These are phyloP conservation scores for Apodemia mormo DNA, from an alignment of 2,888 invertebrate genomes.

Conservation along the genomic window DNA sequence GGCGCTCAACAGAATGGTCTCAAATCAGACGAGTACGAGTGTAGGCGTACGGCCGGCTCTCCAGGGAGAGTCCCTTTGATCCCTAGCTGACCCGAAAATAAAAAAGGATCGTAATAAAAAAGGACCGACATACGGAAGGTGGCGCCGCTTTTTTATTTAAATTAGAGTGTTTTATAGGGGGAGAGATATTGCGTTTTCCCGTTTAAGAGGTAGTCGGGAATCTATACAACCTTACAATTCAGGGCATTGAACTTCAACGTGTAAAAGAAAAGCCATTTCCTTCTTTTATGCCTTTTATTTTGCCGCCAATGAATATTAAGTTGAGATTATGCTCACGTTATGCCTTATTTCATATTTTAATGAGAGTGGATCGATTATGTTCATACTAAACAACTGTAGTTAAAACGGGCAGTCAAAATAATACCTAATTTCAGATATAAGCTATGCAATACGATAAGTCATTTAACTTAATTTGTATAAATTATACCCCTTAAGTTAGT, in stretches of 20 bases:
- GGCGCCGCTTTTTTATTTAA: slow-evolving; percentile 82
- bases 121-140: slow-evolving; percentile 81
- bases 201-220: slow-evolving; percentile 66
- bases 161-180: slow-evolving; percentile 81
- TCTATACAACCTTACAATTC: slow-evolving; percentile 28
- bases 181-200: slow-evolving; percentile 79
- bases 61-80: slow-evolving; percentile 79
- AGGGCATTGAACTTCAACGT: slow-evolving; percentile 28
- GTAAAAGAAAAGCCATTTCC: slow-evolving; percentile 12
- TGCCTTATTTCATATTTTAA: not conserved
- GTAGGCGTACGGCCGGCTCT: slow-evolving; percentile 52
- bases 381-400: not conserved
- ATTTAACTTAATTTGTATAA: no score
- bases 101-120: slow-evolving; percentile 81
- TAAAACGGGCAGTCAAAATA: not conserved
- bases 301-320: slow-evolving; percentile 5
- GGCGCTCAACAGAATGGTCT: slow-evolving; percentile 72
- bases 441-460: no score
- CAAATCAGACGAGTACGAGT: slow-evolving; percentile 65
- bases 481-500: no score
- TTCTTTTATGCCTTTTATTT: slow-evolving; percentile 11
- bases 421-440: no score
- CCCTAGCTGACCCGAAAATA: slow-evolving; percentile 81
- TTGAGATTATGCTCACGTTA: not conserved
- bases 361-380: not conserved